Evolutionary conservation across 2,888 invertebrate species (phyloP).

Genomic region (Tiliacea citrago): DNA sequence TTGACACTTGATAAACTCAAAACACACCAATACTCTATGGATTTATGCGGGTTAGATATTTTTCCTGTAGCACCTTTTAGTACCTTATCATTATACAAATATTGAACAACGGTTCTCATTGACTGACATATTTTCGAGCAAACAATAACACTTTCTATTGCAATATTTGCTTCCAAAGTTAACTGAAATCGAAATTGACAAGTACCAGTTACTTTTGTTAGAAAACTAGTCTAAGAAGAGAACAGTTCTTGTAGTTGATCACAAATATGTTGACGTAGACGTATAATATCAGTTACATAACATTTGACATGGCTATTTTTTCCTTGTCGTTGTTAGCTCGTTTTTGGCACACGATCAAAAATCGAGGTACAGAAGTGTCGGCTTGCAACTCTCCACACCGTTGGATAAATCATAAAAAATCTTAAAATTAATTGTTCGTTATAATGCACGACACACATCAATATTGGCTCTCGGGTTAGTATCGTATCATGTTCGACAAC

Average conservation of each 20-base stretch:
- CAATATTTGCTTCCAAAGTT: conserved; percentile 13
- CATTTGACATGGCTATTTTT: conserved; percentile 87
- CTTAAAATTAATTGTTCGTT: conserved; percentile 34
- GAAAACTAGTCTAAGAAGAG: conserved; percentile 36
- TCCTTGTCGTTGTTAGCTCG: conserved; percentile 84
- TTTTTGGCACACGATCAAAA: conserved; percentile 85
- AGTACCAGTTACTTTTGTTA: conserved; percentile 45
- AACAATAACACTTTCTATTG: conserved; percentile 26
- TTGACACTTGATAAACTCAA: conserved; percentile 80
- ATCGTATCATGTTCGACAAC: conserved; percentile 64
- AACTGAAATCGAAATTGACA: conserved; percentile 34
- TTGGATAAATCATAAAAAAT: conserved; percentile 58
- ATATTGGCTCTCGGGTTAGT: conserved; percentile 41
- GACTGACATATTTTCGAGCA: conserved; percentile 11
- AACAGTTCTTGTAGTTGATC: conserved; percentile 51
- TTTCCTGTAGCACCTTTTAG: conserved; percentile 25
- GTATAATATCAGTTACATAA: conserved; percentile 77
- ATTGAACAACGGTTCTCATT: conserved; percentile 6
- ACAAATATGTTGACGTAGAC: conserved; percentile 71
- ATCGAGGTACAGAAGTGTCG: conserved; percentile 74
- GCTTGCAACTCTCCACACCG: conserved; percentile 67
- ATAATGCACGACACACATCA: conserved; percentile 26
- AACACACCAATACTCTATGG: conserved; percentile 31
- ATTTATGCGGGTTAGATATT: conserved; percentile 25
- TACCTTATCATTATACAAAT: conserved; percentile 5